Percentiles rank a stretch among this genome's conserved stretches.
These are phyloP conservation scores for Cercocebus atys DNA, from an alignment of 2,113 vertebrate genomes.

Conservation along the genomic window DNA sequence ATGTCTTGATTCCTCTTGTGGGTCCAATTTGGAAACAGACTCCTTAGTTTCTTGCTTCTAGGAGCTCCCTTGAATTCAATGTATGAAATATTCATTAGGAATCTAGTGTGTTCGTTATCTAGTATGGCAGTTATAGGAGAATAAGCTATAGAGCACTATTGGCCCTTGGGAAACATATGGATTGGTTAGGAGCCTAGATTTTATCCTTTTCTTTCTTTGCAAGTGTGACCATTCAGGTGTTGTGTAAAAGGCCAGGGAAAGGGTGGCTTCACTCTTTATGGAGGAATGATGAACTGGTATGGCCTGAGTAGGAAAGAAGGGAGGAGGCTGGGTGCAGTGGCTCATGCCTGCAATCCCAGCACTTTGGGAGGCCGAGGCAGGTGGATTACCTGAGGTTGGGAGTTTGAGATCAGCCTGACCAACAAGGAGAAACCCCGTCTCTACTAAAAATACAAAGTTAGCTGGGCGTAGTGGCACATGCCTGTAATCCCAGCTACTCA, in stretches of 20 bases:
- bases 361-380: no score
- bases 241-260: conserved; percentile 3
- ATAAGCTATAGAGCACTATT: background rate
- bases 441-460: no score
- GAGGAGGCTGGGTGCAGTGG: background rate
- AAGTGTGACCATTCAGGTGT: background rate
- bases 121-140: background rate
- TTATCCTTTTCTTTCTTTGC: background rate
- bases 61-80: background rate
- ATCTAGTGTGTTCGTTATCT: background rate
- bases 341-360: no score
- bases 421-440: no score
- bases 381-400: no score
- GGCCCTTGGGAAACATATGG: background rate
- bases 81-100: conserved; percentile 32
- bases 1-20: conserved; percentile 15
- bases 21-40: conserved; percentile 25
- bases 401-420: no score
- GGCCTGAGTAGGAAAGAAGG: background rate
- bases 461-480: no score
- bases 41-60: conserved; percentile 15
- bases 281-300: background rate
- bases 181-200: conserved; percentile 32
- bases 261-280: background rate
- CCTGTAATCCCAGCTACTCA: no score